Percentiles rank a stretch among this genome's conserved stretches.
Conservation (phyloP, 2,797 vertebrate species). For the Sebastes wilsoni region DNA sequence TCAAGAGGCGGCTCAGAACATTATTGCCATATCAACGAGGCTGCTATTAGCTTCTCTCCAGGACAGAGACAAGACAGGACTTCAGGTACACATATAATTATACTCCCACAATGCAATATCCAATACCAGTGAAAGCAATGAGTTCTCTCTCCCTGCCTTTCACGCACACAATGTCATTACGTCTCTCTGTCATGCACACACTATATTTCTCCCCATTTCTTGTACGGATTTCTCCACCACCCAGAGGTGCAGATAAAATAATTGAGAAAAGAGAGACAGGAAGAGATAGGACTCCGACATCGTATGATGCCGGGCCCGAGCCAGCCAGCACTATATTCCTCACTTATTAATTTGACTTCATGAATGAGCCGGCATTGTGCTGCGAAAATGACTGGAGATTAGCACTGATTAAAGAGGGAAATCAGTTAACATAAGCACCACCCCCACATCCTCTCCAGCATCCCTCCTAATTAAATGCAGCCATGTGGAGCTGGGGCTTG, state of each 20-base stretch:
- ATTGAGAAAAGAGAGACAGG: conserved; percentile 45
- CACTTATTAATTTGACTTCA: conserved; percentile 76
- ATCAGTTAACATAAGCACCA: conserved; percentile 93
- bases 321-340: conserved; percentile 60
- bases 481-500: conserved; percentile 91
- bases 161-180: background rate
- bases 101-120: conserved; percentile 21
- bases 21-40: background rate
- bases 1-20: conserved; percentile 5
- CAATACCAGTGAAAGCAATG: conserved; percentile 1
- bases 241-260: conserved; percentile 48
- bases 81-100: conserved; percentile 31
- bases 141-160: background rate
- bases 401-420: conserved; percentile 91
- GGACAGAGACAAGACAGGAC: conserved; percentile 13
- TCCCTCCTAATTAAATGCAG: conserved; percentile 96
- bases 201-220: conserved; percentile 8
- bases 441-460: conserved; percentile 86
- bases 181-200: background rate
- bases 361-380: conserved; percentile 73
- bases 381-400: conserved; percentile 79
- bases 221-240: background rate
- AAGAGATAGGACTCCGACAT: conserved; percentile 25
- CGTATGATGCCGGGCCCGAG: conserved; percentile 12
- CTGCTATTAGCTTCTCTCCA: background rate